Conservation (phyloP, 2,888 invertebrate genomes). For the Oxystoma pomonae region DNA sequence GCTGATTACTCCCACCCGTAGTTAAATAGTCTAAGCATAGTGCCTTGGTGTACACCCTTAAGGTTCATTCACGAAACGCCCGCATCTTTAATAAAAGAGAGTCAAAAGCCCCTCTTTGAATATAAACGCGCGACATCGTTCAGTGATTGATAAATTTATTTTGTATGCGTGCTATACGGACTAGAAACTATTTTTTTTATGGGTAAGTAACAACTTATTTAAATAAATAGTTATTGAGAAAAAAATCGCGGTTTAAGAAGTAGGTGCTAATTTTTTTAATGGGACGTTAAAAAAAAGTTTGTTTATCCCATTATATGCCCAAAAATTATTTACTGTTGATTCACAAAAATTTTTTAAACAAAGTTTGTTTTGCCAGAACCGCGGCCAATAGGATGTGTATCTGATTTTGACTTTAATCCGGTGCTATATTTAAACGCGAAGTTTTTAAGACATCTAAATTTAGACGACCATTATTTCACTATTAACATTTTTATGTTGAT, state of each 20-base stretch:
- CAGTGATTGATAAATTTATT: not conserved
- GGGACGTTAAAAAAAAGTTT: no score
- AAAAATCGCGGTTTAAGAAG: no score
- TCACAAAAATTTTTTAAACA: no score
- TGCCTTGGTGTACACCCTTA: slow-evolving; percentile 13
- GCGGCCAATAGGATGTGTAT: not conserved
- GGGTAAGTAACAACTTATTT: not conserved
- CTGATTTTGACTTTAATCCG: not conserved
- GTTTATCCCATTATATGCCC: no score
- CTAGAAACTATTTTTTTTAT: not conserved
- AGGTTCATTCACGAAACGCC: slow-evolving; percentile 16
- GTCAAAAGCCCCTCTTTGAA: not conserved
- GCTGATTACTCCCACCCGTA: slow-evolving; percentile 13
- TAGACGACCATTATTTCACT: not conserved
- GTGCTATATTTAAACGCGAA: not conserved
- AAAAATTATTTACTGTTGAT: no score
- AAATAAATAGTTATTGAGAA: not conserved
- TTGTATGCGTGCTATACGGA: not conserved
- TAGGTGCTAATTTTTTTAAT: no score
- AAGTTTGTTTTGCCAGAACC: not conserved
- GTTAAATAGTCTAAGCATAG: slow-evolving; percentile 15
- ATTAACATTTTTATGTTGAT: not conserved
- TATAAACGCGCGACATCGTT: not conserved
- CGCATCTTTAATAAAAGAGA: slow-evolving; percentile 12
- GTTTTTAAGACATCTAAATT: not conserved